Base-by-base conservation (phyloP, 2,888 invertebrate species). In the Calameuta idolon region DNA sequence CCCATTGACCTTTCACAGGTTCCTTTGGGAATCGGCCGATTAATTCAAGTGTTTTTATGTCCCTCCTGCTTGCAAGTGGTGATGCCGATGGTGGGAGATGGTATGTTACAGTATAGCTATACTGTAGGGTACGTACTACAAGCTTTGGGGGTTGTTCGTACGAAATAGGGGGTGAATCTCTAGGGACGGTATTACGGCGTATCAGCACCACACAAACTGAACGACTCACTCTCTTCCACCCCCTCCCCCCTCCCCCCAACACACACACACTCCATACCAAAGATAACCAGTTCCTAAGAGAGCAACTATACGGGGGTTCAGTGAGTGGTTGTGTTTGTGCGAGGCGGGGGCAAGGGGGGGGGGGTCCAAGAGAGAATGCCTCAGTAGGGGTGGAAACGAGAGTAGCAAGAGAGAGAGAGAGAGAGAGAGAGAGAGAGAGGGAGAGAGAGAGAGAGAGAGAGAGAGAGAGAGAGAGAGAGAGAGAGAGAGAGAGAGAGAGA, bases 11-110 rank as follows among this genome's bases (percentile, higher is more conserved):
- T 91, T 91, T 90, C 81, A 86, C 88, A 88, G 85, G 87, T 87
- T 89, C 90, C 90, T 88, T 77, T 81, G 91, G 91, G 91, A 90
- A 87, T 87, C 82, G 83, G 80, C 85, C 90, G 90, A 91, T 91
- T 91, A 91, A 91, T 91, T 91, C 90, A 89, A 91, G 90, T 90
- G 90, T 90, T 91, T 91, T 90, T 90, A 86, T 87, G 85, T 88
- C 83, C 85, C 77, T 23, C 55, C 55, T 55, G 55, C 55, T 55
- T 15, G 55, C 78, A 81, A 79, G 78, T 73, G 77, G 73, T 75
- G 76, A 80, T 81, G 83, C 81, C 75, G 80, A 81, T 81, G 35
- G 76, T 34, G 73, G 76, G 68, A 34, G 37, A 79, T 76, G 79
- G 81, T 71, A 78, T 83, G 81, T 80, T 55, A 55, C 23, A 55